Base-by-base conservation (phyloP, 2,888 invertebrate species). In the Synergus umbraculus region DNA sequence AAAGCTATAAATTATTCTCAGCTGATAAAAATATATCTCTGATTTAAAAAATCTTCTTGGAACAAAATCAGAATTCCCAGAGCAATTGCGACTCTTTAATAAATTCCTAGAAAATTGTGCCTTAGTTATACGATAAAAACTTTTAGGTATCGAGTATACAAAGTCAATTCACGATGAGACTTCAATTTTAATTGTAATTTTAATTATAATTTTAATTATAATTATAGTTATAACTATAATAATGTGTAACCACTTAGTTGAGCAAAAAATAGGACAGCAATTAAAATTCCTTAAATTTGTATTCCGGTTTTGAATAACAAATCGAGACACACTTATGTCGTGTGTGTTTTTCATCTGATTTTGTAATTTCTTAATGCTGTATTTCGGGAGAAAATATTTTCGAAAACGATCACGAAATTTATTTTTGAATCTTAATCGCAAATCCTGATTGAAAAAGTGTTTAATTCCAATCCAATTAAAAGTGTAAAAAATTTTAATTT, bases 191-290 rank as follows among this genome's bases (percentile, higher is more conserved):
- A 54, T 60, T 76, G 41, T 76, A 76, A 5, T 37, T 37, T 5
- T 37, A 73, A 73, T 76, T 44, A 18, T 67, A 67, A 54, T 60
- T 76, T 12, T 76, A 76, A 37, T 37, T 37, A 7, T 37, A 73
- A 73, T 76, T 44, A 18, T 67, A 67, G 37, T 60, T 76, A 18
- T 76, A 76, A 64, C 65, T 49, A 79, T 64, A 76, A 76, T 79
- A 79, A 79, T 22, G 49, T 49, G 49, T 78, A 60, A 69, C 41
- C 41, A 66, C 63, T 77, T 79, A 82, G 81, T 88, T 89, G 89
- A 88, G 87, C 88, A 89, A 89, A 88, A 81, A 84, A 89, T 88
- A 86, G 86, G 86, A 88, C 82, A 85, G 85, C 83, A 83, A 87
- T 86, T 66, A 87, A 87, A 86, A 84, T 86, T 82, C 80, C 83